Evolutionary conservation across 1,140 invertebrate genomes (phyloP), one percentile per base, ranked within the genome.

Genomic region (Drosophila ananassae): DNA sequence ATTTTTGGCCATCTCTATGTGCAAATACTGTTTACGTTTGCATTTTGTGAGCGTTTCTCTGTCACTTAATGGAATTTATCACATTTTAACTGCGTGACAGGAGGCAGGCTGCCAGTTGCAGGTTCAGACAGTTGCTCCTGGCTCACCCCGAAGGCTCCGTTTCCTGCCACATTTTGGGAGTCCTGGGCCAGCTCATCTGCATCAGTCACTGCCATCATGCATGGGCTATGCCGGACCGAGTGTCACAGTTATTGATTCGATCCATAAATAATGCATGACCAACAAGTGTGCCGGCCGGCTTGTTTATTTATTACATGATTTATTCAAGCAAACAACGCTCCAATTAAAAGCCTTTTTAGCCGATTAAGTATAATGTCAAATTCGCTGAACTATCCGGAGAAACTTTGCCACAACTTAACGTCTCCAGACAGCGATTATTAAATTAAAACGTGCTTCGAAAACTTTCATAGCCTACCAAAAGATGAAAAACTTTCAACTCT

Each of bases 31-130:
- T 74, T 64, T 74, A 47, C 63, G 73, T 66, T 76, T 63, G 62
- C 61, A 58, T 53, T 72, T 57, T 69, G 69, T 62, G 63, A 63
- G 75, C 67, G 80, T 79, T 28, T 44, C 53, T 39, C 82, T 85
- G 78, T 78, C 83, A 87, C 83, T 82, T 87, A 87, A 87, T 87
- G 75, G 83, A 87, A 87, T 87, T 87, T 87, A 87, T 87, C 83
- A 87, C 82, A 87, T 87, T 87, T 87, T 82, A 87, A 87, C 82
- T 79, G 78, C 75, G 83, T 87, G 82, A 87, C 82, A 87, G 74
- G 68, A 87, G 66, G 56, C 79, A 75, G 75, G 77, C 68, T 60
- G 69, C 66, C 73, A 73, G 75, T 55, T 79, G 46, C 62, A 57
- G 59, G 66, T 56, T 73, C 64, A 74, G 61, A 50, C 63, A 67